Conservation (phyloP, 2,888 invertebrate genomes). For the Platynereis dumerilii region DNA sequence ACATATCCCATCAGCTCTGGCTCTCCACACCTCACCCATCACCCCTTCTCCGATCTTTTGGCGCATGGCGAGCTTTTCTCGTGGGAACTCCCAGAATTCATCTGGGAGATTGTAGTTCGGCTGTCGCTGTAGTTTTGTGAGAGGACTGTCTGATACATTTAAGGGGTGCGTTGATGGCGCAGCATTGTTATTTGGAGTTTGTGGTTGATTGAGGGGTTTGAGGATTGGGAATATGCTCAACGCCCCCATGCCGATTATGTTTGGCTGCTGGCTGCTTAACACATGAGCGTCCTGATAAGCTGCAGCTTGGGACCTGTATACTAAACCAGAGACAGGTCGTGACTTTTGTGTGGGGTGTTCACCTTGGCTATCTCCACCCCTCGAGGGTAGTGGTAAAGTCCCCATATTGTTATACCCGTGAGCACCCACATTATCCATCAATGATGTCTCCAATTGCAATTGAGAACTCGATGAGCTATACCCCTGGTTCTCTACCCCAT, state of each 20-base stretch:
- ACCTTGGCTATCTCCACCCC: too few relatives aligned
- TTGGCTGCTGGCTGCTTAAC: slow-evolving; percentile 7
- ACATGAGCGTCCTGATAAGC: slow-evolving; percentile 1
- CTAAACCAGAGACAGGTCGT: too few relatives aligned
- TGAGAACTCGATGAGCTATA: background rate
- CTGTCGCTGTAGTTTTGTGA: background rate
- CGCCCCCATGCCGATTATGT: slow-evolving; percentile 3
- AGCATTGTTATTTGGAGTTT: background rate
- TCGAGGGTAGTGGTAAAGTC: too few relatives aligned
- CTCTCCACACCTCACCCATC: slow-evolving; percentile 39
- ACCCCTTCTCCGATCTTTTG: slow-evolving; percentile 36
- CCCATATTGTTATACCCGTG: too few relatives aligned
- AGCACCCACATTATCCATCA: too few relatives aligned
- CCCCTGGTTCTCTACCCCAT: background rate
- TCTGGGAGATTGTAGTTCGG: slow-evolving; percentile 28
- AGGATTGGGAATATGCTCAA: slow-evolving; percentile 2
- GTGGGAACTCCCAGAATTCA: slow-evolving; percentile 37
- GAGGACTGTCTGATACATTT: background rate
- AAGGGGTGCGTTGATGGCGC: background rate
- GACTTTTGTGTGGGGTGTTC: too few relatives aligned
- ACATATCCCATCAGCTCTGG: slow-evolving; percentile 33
- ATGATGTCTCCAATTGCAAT: too few relatives aligned
- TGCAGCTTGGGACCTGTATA: background rate
- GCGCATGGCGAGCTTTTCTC: slow-evolving; percentile 30
- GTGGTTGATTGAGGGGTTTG: background rate